phyloP scores from a whole-genome alignment of 2,113 vertebrate species.

The Mustelus asterias region DNA sequence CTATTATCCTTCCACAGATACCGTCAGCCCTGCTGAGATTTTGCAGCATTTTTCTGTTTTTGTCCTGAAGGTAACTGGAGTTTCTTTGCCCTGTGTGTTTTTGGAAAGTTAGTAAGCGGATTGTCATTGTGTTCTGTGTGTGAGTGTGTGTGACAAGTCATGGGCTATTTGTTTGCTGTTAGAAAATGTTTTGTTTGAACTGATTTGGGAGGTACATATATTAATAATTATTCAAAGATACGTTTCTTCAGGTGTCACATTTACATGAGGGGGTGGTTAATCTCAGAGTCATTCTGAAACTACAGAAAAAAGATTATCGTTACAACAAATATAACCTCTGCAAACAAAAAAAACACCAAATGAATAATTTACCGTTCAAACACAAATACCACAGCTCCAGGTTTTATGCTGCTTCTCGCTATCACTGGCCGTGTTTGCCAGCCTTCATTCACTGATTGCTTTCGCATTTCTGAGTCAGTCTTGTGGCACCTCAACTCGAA shows the following conservation, averaged over 20 bases:
- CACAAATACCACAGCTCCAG: background rate
- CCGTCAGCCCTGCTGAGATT: too few relatives aligned
- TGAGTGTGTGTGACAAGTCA: background rate
- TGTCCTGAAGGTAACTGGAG: too few relatives aligned
- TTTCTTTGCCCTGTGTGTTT: background rate
- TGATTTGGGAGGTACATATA: background rate
- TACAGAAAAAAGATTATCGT: background rate
- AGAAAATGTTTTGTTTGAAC: background rate
- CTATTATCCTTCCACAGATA: too few relatives aligned
- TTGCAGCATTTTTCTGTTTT: too few relatives aligned
- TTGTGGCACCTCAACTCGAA: too few relatives aligned
- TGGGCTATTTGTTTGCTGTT: background rate
- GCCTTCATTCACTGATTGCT: background rate
- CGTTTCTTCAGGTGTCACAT: background rate
- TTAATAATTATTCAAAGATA: background rate
- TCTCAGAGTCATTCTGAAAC: background rate
- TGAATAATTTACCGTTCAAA: background rate
- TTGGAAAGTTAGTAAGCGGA: background rate
- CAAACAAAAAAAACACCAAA: background rate
- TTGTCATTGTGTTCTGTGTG: background rate
- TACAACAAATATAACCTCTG: background rate
- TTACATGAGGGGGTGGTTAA: background rate
- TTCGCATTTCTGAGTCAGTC: background rate
- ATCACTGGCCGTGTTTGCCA: background rate
- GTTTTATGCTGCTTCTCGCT: background rate